phyloP scores from a whole-genome alignment of 2,113 vertebrate genomes.

The Elephas maximus region DNA sequence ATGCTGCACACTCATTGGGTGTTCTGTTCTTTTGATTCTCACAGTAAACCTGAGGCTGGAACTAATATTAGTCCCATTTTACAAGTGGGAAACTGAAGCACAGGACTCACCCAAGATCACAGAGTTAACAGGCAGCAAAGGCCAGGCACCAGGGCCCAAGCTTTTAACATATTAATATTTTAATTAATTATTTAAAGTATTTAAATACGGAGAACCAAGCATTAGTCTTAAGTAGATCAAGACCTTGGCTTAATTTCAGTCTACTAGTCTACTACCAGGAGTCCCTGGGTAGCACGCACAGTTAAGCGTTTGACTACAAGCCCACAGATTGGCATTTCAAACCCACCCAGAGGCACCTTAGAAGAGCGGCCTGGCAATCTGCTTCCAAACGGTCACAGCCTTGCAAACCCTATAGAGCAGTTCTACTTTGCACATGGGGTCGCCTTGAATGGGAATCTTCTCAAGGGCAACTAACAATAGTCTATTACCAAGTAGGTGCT shows the following conservation, averaged over 20 bases:
- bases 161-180: neutral
- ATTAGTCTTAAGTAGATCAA: neutral
- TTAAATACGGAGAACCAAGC: slow-evolving; percentile 18
- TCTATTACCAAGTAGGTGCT: neutral
- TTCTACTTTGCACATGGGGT: neutral
- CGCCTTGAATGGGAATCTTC: neutral
- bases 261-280: neutral
- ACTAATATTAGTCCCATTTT: neutral
- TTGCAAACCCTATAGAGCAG: neutral
- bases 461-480: neutral
- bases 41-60: neutral
- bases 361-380: neutral
- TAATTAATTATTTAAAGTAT: neutral
- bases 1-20: neutral
- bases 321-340: neutral
- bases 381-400: neutral
- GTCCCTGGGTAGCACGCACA: neutral
- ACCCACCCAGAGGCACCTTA: neutral
- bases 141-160: neutral
- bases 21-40: neutral
- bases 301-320: neutral
- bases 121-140: neutral
- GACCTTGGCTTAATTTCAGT: neutral
- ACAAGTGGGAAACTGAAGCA: neutral
- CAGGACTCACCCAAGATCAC: neutral